These are phyloP conservation scores for Boloria selene DNA, from an alignment of 2,888 invertebrate species.

Conservation along the genomic window DNA sequence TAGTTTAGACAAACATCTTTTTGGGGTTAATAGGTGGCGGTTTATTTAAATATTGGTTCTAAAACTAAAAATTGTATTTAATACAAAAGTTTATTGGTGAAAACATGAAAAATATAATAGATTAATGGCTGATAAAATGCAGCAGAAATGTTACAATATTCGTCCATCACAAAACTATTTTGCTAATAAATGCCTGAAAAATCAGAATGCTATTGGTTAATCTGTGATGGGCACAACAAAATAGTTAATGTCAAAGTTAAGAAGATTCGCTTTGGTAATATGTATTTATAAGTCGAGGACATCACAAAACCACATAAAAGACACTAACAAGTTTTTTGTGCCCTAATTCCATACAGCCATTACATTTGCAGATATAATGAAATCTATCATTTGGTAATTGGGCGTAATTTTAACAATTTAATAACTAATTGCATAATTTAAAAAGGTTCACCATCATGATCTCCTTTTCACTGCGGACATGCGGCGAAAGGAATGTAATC, in stretches of 20 bases:
- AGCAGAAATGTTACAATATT: slow-evolving; percentile 82
- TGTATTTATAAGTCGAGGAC: slow-evolving; percentile 60
- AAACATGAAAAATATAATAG: slow-evolving; percentile 83
- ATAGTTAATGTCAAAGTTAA: slow-evolving; percentile 75
- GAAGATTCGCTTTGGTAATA: slow-evolving; percentile 72
- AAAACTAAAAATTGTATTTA: slow-evolving; percentile 83
- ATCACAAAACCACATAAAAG: slow-evolving; percentile 71
- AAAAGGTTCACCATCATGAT: slow-evolving; percentile 75
- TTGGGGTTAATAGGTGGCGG: slow-evolving; percentile 77
- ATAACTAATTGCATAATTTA: slow-evolving; percentile 66
- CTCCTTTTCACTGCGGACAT: slow-evolving; percentile 79
- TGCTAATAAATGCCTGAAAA: slow-evolving; percentile 81
- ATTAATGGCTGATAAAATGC: slow-evolving; percentile 83
- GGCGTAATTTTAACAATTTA: slow-evolving; percentile 70
- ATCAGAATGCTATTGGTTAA: slow-evolving; percentile 72
- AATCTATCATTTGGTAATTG: slow-evolving; percentile 63
- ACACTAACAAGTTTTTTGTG: slow-evolving; percentile 82
- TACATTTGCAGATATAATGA: slow-evolving; percentile 65
- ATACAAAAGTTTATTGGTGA: slow-evolving; percentile 83
- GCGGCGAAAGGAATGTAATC: slow-evolving; percentile 80
- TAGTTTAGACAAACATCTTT: slow-evolving; percentile 64
- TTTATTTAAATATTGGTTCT: slow-evolving; percentile 80
- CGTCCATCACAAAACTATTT: slow-evolving; percentile 80
- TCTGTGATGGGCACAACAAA: slow-evolving; percentile 78
- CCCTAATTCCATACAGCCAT: slow-evolving; percentile 77